Evolutionary conservation across 2,113 vertebrate species (phyloP), one percentile per base, ranked within the genome.

Genomic region (Tachycineta bicolor): DNA sequence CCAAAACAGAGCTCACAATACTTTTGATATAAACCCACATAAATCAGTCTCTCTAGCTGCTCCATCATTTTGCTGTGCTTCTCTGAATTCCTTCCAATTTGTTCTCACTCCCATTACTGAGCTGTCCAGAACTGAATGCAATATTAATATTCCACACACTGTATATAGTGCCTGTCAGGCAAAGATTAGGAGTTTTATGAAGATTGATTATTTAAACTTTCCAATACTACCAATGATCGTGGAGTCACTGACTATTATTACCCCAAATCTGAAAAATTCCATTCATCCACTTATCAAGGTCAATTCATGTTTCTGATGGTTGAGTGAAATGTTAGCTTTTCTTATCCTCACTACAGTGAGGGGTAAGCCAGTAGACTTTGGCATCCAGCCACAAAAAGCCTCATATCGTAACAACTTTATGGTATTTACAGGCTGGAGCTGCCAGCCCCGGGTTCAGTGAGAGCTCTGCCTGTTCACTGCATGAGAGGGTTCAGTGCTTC

Each of bases 261-360:
- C 46, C 49, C 33, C 47, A 91, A 89, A 91, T 77, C 52, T 84
- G 89, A 95, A 94, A 95, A 97, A 92, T 90, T 92, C 76, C 73
- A 87, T 69, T 96, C 87, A 80, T 83, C 75, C 88, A 74, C 78
- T 96, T 96, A 92, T 96, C 94, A 87, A 84, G 90, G 90, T 94
- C 90, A 96, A 79, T 93, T 92, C 88, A 65, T 49, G 41, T 59
- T 93, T 95, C 76, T 96, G 92, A 96, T 92, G 80, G 83, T 73
- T 90, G 92, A 95, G n/a, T 93, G 96, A 96, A 96, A 96, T 68
- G 53, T 53, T 93, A 81, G 88, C 76, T 93, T 94, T 94, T 69
- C 80, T 95, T 88, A 74, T 64, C 68, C 75, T 92, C 23, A 18
- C 55, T 73, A 12, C 67, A 90, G 78, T 37, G 71, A 94, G 90